A percentile compares a stretch with the other conserved stretches of the same genome.
These are phyloP conservation scores for Phyllotreta cruciferae DNA, from an alignment of 2,888 invertebrate genomes.

Conservation along the genomic window DNA sequence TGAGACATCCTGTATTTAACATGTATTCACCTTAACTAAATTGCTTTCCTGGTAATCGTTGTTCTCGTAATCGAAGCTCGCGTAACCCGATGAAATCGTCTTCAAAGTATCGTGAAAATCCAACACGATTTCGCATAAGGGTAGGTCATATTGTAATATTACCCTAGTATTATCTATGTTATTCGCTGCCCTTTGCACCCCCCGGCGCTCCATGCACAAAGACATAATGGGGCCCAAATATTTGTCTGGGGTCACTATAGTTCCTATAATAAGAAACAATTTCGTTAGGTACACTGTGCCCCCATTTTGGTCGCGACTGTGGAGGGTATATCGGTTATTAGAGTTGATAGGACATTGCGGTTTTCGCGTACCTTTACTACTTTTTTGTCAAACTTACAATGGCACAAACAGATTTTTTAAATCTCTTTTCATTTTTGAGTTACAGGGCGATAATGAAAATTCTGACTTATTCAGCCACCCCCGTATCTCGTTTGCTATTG, in stretches of 20 bases:
- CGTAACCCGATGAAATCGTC: slow-evolving; percentile 91
- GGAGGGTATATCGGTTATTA: too few species aligned
- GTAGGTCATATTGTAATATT: slow-evolving; percentile 83
- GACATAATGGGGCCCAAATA: slow-evolving; percentile 75
- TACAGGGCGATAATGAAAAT: too few species aligned
- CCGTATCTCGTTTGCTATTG: too few species aligned
- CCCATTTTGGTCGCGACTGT: too few species aligned
- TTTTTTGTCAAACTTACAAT: too few species aligned
- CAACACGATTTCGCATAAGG: slow-evolving; percentile 90
- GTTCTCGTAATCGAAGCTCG: slow-evolving; percentile 93
- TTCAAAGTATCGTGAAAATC: slow-evolving; percentile 95
- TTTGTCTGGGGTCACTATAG: slow-evolving; percentile 85
- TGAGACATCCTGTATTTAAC: too few species aligned
- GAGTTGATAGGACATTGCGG: too few species aligned
- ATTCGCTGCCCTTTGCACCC: slow-evolving; percentile 70
- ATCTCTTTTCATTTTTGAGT: too few species aligned
- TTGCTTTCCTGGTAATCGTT: slow-evolving; percentile 80
- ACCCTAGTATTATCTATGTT: slow-evolving; percentile 85
- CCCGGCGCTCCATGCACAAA: slow-evolving; percentile 79
- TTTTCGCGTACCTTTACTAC: too few species aligned
- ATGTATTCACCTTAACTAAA: slow-evolving; percentile 78
- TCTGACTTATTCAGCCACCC: too few species aligned
- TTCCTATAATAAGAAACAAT: slow-evolving; percentile 64
- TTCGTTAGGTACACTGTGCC: not conserved
- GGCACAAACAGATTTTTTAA: too few species aligned